Conservation (phyloP, 2,888 invertebrate genomes). For the Thysanoteuthis rhombus region DNA sequence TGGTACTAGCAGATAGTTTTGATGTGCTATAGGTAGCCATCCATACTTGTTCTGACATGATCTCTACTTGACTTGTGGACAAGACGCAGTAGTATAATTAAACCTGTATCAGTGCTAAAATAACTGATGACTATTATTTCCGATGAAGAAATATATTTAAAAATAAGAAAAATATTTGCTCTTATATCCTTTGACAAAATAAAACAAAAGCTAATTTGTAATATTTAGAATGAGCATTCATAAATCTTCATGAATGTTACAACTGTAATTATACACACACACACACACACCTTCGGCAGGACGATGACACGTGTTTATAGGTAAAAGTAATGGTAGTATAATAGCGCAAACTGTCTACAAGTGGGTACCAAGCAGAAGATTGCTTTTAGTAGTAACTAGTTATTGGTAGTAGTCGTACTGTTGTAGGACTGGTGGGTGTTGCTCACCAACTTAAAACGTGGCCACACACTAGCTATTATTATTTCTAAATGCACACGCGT, state of each 20-base stretch:
- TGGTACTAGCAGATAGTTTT: background rate
- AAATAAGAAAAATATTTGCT: too few relatives aligned
- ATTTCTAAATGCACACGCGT: constrained; percentile 12
- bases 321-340: background rate
- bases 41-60: constrained; percentile 27
- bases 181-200: too few relatives aligned
- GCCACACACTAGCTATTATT: constrained; percentile 14
- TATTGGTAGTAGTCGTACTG: background rate
- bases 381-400: background rate
- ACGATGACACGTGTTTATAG: constrained; percentile 12
- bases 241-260: too few relatives aligned
- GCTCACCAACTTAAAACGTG: constrained; percentile 18
- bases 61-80: too few relatives aligned
- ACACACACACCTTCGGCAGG: background rate
- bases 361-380: background rate
- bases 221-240: too few relatives aligned
- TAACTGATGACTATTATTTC: too few relatives aligned
- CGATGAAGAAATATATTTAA: too few relatives aligned
- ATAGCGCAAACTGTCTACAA: background rate
- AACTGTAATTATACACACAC: background rate
- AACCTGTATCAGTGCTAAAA: background rate
- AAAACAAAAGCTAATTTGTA: too few relatives aligned
- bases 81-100: too few relatives aligned
- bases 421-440: constrained; percentile 18
- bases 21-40: constrained; percentile 22